phyloP scores from a whole-genome alignment of 2,797 vertebrate species.

The Ataeniobius toweri region DNA sequence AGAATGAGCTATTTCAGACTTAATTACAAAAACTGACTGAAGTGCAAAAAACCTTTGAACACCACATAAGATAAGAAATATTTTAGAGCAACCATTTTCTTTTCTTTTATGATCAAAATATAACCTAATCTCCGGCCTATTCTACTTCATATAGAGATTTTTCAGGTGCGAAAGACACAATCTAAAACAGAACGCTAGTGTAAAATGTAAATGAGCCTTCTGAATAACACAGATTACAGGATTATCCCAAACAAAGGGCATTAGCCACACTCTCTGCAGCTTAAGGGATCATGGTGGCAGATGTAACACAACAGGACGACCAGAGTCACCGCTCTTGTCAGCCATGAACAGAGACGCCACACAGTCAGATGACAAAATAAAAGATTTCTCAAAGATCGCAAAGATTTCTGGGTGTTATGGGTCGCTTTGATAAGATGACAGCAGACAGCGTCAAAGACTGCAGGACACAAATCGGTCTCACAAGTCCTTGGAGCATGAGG shows the following conservation, averaged over 20 bases:
- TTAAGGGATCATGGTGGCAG: conserved; percentile 83
- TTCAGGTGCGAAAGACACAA: conserved; percentile 49
- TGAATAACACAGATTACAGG: conserved; percentile 84
- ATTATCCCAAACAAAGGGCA: conserved; percentile 85
- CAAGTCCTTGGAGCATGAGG: conserved; percentile 52
- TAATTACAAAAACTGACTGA: neutral
- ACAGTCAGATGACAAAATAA: conserved; percentile 50
- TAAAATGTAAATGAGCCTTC: conserved; percentile 80
- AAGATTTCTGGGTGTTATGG: conserved; percentile 32
- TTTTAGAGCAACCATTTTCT: neutral
- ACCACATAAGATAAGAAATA: neutral
- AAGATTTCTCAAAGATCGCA: conserved; percentile 62
- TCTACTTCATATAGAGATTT: conserved; percentile 37
- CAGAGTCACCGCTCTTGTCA: conserved; percentile 73
- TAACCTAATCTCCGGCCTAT: conserved; percentile 21
- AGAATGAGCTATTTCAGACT: neutral
- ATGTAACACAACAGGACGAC: conserved; percentile 81
- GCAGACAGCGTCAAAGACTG: conserved; percentile 59
- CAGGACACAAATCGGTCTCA: conserved; percentile 50
- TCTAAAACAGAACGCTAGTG: conserved; percentile 64
- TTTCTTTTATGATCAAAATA: conserved; percentile 9
- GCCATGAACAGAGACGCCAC: conserved; percentile 44
- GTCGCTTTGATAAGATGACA: conserved; percentile 59
- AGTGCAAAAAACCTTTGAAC: neutral
- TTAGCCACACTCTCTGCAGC: conserved; percentile 81